phyloP scores from a whole-genome alignment of 2,797 vertebrate species.

The Mus minutoides region DNA sequence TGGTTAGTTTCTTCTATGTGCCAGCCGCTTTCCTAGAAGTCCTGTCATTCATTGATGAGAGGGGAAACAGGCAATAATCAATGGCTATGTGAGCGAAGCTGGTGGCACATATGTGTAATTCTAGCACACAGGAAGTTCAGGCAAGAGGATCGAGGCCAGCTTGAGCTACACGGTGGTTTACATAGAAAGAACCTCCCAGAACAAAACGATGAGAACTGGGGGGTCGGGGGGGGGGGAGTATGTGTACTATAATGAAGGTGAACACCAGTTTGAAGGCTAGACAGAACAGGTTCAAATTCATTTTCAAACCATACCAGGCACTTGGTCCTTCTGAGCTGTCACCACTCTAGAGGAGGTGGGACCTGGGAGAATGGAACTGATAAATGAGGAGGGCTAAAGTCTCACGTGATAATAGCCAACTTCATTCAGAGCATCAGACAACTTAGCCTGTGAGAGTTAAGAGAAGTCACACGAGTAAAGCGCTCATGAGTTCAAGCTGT shows the following conservation, averaged over 20 bases:
- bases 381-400: neutral
- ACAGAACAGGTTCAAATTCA: neutral
- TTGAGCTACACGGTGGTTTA: neutral
- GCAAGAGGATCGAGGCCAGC: neutral
- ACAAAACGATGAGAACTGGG: neutral
- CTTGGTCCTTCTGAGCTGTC: neutral
- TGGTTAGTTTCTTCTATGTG: neutral
- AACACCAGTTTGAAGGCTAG: slow-evolving; percentile 34
- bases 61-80: neutral
- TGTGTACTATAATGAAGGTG: neutral
- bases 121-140: neutral
- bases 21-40: neutral
- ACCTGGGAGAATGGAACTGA: neutral
- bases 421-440: neutral
- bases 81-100: neutral
- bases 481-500: neutral
- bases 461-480: neutral
- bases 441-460: neutral
- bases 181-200: neutral
- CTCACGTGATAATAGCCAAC: no score
- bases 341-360: neutral
- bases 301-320: neutral
- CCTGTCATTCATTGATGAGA: neutral
- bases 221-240: no score
- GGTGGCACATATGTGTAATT: neutral